phyloP scores from a whole-genome alignment of 2,888 invertebrate species.

The Agriopis marginaria region DNA sequence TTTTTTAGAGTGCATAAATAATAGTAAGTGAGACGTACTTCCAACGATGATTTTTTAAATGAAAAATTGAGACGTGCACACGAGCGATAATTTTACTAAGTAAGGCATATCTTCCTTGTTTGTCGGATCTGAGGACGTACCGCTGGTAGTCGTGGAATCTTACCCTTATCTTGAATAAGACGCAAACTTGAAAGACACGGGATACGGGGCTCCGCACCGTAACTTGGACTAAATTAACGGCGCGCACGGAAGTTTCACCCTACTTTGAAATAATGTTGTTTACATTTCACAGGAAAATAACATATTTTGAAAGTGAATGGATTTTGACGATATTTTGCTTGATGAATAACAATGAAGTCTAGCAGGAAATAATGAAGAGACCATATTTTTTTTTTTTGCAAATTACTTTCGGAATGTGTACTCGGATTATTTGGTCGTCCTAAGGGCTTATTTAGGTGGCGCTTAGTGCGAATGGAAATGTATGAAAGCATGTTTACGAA shows the following conservation, averaged over 20 bases:
- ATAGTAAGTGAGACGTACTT: too few relatives aligned
- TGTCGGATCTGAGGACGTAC: too few relatives aligned
- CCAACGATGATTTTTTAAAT: too few relatives aligned
- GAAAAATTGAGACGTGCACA: too few relatives aligned
- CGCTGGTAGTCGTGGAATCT: neutral
- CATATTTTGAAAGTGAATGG: neutral
- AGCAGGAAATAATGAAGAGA: neutral
- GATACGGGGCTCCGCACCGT: neutral
- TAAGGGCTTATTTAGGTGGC: too few relatives aligned
- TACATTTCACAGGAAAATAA: neutral
- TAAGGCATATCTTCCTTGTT: too few relatives aligned
- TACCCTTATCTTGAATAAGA: neutral
- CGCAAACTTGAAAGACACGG: conserved; percentile 8
- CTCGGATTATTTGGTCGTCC: too few relatives aligned
- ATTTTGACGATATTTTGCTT: neutral
- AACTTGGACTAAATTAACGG: conserved; percentile 9
- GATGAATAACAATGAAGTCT: neutral
- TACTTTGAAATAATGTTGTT: conserved; percentile 10
- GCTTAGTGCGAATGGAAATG: too few relatives aligned
- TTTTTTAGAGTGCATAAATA: too few relatives aligned
- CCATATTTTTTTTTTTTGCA: neutral
- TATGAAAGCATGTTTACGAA: too few relatives aligned
- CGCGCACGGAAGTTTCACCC: neutral
- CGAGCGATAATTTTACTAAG: too few relatives aligned
- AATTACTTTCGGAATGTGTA: neutral